Evolutionary conservation across 1,140 invertebrate genomes (phyloP).

Genomic region (Cotesia typhae): DNA sequence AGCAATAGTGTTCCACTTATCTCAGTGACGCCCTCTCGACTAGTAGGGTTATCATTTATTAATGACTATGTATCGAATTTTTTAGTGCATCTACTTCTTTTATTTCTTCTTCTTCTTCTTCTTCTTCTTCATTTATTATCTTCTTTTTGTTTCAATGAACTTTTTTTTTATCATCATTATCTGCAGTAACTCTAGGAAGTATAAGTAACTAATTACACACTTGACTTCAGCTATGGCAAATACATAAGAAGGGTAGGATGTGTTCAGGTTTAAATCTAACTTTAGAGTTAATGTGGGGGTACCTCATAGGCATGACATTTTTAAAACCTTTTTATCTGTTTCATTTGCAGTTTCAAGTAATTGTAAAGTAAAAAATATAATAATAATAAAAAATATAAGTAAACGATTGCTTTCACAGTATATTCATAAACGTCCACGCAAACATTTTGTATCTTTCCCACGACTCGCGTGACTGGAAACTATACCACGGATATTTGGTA

Average conservation of each 20-base stretch:
- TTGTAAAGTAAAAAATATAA: slow-evolving; percentile 25
- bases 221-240: no score
- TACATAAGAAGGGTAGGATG: no score
- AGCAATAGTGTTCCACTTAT: slow-evolving; percentile 26
- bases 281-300: not conserved
- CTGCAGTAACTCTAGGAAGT: no score
- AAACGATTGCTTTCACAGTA: slow-evolving; percentile 25
- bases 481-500: slow-evolving; percentile 33
- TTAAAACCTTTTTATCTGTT: slow-evolving; percentile 9
- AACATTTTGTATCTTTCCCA: slow-evolving; percentile 34
- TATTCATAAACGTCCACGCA: slow-evolving; percentile 27
- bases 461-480: slow-evolving; percentile 33
- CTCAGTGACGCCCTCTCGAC: not conserved
- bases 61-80: slow-evolving; percentile 7
- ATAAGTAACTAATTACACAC: no score
- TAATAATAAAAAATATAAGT: slow-evolving; percentile 5
- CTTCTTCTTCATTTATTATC: no score
- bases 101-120: not conserved
- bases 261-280: not conserved
- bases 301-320: not conserved
- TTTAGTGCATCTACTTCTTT: not conserved
- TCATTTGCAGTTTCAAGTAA: slow-evolving; percentile 15
- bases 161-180: not conserved
- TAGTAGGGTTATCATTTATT: not conserved
- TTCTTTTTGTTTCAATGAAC: not conserved